phyloP scores from a whole-genome alignment of 1,140 invertebrate species.

The Drosophila simulans region DNA sequence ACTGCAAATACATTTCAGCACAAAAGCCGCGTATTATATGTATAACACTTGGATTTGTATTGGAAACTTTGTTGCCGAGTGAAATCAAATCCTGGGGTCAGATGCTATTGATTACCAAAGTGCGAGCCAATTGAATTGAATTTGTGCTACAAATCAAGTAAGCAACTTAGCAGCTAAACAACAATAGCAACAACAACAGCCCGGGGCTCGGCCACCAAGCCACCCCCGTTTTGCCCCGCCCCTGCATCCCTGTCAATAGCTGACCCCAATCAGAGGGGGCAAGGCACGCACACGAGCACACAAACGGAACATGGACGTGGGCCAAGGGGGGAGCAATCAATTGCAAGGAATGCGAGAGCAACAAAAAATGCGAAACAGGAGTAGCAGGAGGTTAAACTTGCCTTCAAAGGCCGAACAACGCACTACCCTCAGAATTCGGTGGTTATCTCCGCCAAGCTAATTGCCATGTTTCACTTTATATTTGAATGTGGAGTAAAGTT shows the following conservation, averaged over 20 bases:
- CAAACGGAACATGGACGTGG: constrained; percentile 16
- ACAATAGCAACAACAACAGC: constrained; percentile 47
- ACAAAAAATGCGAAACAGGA: constrained; percentile 24
- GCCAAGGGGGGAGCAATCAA: constrained; percentile 66
- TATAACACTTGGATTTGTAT: constrained; percentile 19
- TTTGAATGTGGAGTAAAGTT: neutral
- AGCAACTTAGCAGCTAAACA: constrained; percentile 81
- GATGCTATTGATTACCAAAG: constrained; percentile 61
- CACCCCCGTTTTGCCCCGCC: constrained; percentile 5
- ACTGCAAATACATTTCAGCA: constrained; percentile 14
- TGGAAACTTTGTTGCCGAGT: constrained; percentile 70
- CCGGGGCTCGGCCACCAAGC: constrained; percentile 14
- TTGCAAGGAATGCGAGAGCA: constrained; percentile 74
- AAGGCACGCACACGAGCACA: constrained; percentile 30
- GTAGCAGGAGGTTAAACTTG: neutral
- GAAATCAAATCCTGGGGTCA: constrained; percentile 63
- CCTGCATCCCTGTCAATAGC: constrained; percentile 47
- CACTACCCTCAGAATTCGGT: constrained; percentile 16
- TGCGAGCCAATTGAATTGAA: constrained; percentile 79
- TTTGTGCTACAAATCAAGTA: constrained; percentile 82
- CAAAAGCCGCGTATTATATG: constrained; percentile 15
- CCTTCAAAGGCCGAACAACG: constrained; percentile 33
- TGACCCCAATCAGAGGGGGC: constrained; percentile 72
- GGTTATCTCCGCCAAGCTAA: neutral
- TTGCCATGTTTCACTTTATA: constrained; percentile 21